Base-by-base conservation (phyloP, 2,797 vertebrate species). In the Artibeus lituratus region DNA sequence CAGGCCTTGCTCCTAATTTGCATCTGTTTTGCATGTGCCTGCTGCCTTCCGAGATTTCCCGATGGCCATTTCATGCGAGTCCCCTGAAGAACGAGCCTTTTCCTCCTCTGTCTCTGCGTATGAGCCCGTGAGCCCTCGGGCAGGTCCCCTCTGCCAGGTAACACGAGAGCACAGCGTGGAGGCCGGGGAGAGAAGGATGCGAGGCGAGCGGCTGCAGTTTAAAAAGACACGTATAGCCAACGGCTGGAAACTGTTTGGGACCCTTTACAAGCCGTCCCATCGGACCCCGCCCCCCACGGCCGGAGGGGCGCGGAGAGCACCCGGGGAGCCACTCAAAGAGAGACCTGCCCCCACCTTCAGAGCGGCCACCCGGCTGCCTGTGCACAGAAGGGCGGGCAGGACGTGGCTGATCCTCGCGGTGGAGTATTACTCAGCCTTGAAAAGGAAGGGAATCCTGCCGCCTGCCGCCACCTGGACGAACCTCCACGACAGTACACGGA, bases 401-500 rank as follows among this genome's bases (percentile, higher is more conserved):
- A 32, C 3, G 7, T 3, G 2, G 49, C 51, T 3, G 5, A 4
- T 10, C 19, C 15, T 47, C 10, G 6, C 14, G 1, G 32, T 11
- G 10, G 35, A 32, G 11, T 44, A 44, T 26, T 29, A 62, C 10
- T 53, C 49, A 67, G 42, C 62, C 73, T 74, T 49, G 1, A 32
- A 62, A 29, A 62, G 59, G 59, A 9, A 62, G 26, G 59, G 14
- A 32, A 32, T 32, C 59, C 51, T 53, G 76, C 42, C 49, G 10
- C 57, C 42, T 53, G 76, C 11, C 6, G 1, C 11, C 8, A 7
- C 32, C 4, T 0, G n/a, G 65, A 6, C 15, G 35, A n/a, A 19
- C 2, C 21, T 14, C 0, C n/a, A 47, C 15, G 37, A 57, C 22
- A 7, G 14, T 4, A 10, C 1, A 2, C 3, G 5, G 19, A 42